Conservation (phyloP, 2,888 invertebrate genomes). For the Onthophagus sagittarius region DNA sequence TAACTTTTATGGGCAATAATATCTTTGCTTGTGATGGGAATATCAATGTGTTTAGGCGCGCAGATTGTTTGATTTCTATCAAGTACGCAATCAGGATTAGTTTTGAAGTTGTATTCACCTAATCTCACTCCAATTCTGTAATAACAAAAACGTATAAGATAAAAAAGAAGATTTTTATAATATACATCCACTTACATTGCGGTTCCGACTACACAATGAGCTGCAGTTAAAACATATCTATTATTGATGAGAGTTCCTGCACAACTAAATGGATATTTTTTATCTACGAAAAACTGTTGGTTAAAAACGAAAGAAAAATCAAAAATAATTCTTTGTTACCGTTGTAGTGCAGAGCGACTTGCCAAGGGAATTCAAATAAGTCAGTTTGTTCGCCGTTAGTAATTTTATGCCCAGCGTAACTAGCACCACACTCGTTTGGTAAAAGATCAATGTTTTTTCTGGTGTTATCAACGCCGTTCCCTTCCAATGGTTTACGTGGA, state of each 20-base stretch:
- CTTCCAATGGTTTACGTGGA: slow-evolving; percentile 24
- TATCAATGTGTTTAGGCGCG: slow-evolving; percentile 51
- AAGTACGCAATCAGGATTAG: slow-evolving; percentile 48
- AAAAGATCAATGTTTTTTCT: slow-evolving; percentile 14
- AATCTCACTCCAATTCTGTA: slow-evolving; percentile 55
- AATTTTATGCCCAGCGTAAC: slow-evolving; percentile 53
- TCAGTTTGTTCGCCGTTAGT: slow-evolving; percentile 58
- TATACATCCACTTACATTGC: slow-evolving; percentile 11
- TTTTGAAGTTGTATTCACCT: slow-evolving; percentile 55
- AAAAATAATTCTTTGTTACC: slow-evolving; percentile 25
- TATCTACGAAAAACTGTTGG: slow-evolving; percentile 1
- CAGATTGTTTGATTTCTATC: slow-evolving; percentile 31
- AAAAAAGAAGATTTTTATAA: slow-evolving; percentile 2
- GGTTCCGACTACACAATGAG: slow-evolving; percentile 53
- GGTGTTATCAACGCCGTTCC: neutral
- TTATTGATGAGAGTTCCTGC: slow-evolving; percentile 50
- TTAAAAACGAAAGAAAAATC: neutral
- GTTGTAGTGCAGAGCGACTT: slow-evolving; percentile 64
- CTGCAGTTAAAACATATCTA: slow-evolving; percentile 52
- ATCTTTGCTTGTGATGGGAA: slow-evolving; percentile 48
- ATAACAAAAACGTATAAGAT: slow-evolving; percentile 6
- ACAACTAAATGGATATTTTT: slow-evolving; percentile 41
- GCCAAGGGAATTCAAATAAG: slow-evolving; percentile 70
- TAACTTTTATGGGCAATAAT: slow-evolving; percentile 41
- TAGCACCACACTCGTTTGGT: slow-evolving; percentile 45